These are phyloP conservation scores for Temnothorax longispinosus DNA, from an alignment of 1,140 invertebrate genomes.

Conservation along the genomic window DNA sequence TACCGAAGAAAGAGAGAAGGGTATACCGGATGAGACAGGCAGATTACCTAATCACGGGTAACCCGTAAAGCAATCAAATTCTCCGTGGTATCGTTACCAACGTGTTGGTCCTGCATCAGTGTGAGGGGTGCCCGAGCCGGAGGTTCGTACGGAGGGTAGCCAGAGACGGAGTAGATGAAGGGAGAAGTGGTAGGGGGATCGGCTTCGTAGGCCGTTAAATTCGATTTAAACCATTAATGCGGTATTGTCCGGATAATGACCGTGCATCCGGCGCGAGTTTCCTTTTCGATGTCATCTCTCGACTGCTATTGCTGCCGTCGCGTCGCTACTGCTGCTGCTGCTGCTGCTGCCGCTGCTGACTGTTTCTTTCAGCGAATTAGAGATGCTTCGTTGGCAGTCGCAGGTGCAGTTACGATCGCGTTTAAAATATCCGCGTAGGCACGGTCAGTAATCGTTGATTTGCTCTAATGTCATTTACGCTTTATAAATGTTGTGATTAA, in stretches of 20 bases:
- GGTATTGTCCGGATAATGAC: constrained; percentile 82
- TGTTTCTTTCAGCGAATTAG: constrained; percentile 70
- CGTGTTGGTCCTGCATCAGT: constrained; percentile 67
- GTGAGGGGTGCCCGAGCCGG: constrained; percentile 31
- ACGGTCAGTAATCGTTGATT: neutral
- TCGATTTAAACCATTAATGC: constrained; percentile 82
- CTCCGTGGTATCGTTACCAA: constrained; percentile 70
- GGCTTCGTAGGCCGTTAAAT: constrained; percentile 79
- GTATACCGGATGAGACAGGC: constrained; percentile 72
- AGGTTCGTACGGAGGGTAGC: constrained; percentile 31
- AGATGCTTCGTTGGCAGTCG: constrained; percentile 31
- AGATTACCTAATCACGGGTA: constrained; percentile 82
- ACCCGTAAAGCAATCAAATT: constrained; percentile 83
- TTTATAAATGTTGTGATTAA: neutral
- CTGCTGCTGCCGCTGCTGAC: constrained; percentile 67
- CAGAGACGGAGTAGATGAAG: constrained; percentile 13
- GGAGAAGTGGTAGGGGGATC: constrained; percentile 26
- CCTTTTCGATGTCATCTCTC: constrained; percentile 60
- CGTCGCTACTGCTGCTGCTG: neutral
- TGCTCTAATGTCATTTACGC: neutral
- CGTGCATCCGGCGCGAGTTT: constrained; percentile 60
- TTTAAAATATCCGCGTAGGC: constrained; percentile 24
- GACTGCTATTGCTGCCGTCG: constrained; percentile 58
- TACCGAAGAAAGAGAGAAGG: neutral
- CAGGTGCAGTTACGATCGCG: constrained; percentile 11